These are phyloP conservation scores for Epicauta chinensis DNA, from an alignment of 1,140 invertebrate species.

Conservation along the genomic window DNA sequence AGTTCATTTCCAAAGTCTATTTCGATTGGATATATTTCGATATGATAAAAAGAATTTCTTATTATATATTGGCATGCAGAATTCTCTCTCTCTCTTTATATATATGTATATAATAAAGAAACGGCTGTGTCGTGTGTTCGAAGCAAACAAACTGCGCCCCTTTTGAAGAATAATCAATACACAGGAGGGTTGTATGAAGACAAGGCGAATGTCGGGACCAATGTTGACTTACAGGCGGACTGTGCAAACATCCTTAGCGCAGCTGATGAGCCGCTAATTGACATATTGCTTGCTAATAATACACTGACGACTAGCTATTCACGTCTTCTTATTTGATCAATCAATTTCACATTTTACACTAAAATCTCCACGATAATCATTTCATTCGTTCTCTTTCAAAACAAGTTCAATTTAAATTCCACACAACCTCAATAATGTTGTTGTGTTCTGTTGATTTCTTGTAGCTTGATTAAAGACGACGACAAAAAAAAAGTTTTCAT, in stretches of 20 bases:
- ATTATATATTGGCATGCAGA: slow-evolving; percentile 16
- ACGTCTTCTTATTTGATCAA: too few species aligned
- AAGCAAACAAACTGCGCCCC: slow-evolving; percentile 23
- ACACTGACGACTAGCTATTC: not conserved
- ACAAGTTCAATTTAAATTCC: too few species aligned
- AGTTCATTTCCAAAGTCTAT: too few species aligned
- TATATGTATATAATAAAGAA: slow-evolving; percentile 15
- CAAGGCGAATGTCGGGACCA: slow-evolving; percentile 12
- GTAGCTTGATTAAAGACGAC: too few species aligned
- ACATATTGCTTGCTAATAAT: slow-evolving; percentile 12
- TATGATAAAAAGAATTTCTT: slow-evolving; percentile 11
- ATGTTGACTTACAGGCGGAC: slow-evolving; percentile 19
- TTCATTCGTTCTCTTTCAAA: too few species aligned
- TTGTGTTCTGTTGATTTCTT: too few species aligned
- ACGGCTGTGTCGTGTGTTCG: slow-evolving; percentile 21
- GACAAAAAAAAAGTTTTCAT: too few species aligned
- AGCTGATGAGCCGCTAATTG: slow-evolving; percentile 20
- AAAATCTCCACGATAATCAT: too few species aligned
- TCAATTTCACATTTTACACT: too few species aligned
- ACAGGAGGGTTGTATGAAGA: slow-evolving; percentile 19
- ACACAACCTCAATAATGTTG: too few species aligned
- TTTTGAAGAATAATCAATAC: slow-evolving; percentile 24
- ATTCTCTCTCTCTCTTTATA: slow-evolving; percentile 3
- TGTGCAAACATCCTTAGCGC: slow-evolving; percentile 13
- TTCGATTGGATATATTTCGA: too few species aligned